Evolutionary conservation across 23 tunicate genomes (phyloP).

Genomic region (Halocynthia aurantium): DNA sequence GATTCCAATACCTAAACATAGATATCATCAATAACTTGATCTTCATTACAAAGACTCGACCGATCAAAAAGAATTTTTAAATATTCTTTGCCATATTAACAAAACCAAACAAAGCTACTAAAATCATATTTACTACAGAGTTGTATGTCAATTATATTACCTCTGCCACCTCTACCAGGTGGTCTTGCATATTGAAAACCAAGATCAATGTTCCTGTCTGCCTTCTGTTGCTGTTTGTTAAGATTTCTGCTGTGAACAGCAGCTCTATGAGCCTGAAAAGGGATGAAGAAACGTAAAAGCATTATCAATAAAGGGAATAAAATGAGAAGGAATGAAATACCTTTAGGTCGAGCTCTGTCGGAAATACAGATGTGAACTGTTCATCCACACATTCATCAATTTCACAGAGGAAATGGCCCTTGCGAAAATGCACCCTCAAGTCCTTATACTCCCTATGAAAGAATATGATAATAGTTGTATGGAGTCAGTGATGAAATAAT

Average conservation of each 20-base stretch:
- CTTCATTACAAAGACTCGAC: background rate
- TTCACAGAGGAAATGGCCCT: conserved; percentile 79
- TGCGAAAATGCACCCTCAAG: conserved; percentile 53
- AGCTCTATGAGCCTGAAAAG: conserved; percentile 61
- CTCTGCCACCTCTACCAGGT: conserved; percentile 16
- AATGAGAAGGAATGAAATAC: background rate
- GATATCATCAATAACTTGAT: background rate
- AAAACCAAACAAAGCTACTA: background rate
- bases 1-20: background rate
- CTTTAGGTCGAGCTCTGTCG: conserved; percentile 43
- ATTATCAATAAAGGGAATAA: background rate
- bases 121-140: no score
- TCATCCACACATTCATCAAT: conserved; percentile 53
- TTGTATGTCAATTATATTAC: background rate
- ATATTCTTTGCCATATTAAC: background rate
- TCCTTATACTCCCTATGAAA: conserved; percentile 30
- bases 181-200: conserved; percentile 70
- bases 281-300: background rate
- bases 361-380: conserved; percentile 76
- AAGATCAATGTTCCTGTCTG: conserved; percentile 70
- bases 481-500: background rate
- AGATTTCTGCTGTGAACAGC: conserved; percentile 44
- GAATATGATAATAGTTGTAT: background rate
- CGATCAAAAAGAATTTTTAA: no score
- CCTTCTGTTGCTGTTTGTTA: conserved; percentile 50